A percentile compares a stretch with the other conserved stretches of the same genome.
These are phyloP conservation scores for Bolinopsis microptera DNA, from an alignment of 37 sponge, comb jelly and placozoan species.

Conservation along the genomic window DNA sequence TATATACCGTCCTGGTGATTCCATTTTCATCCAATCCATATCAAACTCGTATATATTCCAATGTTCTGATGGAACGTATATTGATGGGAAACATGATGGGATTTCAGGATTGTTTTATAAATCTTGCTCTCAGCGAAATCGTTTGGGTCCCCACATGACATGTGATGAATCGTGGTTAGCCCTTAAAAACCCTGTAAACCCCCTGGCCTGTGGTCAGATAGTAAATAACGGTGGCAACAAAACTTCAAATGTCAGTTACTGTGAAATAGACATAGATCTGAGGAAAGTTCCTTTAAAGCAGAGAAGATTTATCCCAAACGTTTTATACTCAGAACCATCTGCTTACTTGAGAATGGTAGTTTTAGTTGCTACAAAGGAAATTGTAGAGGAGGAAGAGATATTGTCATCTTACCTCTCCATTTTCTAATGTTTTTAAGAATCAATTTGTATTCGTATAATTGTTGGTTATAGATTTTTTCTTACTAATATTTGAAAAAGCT, in stretches of 20 bases:
- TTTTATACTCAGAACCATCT: not conserved
- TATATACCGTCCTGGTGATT: not conserved
- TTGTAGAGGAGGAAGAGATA: not conserved
- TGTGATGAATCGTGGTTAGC: constrained; percentile 1
- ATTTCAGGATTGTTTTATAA: constrained; percentile 34
- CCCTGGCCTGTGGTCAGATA: not conserved
- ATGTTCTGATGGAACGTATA: constrained; percentile 35
- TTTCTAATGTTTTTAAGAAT: not conserved
- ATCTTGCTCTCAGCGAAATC: not conserved
- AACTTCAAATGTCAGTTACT: constrained; percentile 11
- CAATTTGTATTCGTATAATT: no score
- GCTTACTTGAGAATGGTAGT: not conserved
- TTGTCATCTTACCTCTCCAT: constrained; percentile 5
- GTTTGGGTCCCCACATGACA: not conserved
- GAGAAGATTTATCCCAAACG: not conserved
- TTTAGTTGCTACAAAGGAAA: not conserved
- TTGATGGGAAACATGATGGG: constrained; percentile 29
- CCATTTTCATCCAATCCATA: not conserved
- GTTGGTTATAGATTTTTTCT: not conserved
- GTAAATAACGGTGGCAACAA: not conserved
- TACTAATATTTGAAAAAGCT: no score
- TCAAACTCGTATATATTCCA: constrained; percentile 15
- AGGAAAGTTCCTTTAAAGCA: not conserved
- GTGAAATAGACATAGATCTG: constrained; percentile 29
- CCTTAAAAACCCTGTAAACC: not conserved